Conservation (phyloP, 2,888 invertebrate species). For the Stomorhina lunata region DNA sequence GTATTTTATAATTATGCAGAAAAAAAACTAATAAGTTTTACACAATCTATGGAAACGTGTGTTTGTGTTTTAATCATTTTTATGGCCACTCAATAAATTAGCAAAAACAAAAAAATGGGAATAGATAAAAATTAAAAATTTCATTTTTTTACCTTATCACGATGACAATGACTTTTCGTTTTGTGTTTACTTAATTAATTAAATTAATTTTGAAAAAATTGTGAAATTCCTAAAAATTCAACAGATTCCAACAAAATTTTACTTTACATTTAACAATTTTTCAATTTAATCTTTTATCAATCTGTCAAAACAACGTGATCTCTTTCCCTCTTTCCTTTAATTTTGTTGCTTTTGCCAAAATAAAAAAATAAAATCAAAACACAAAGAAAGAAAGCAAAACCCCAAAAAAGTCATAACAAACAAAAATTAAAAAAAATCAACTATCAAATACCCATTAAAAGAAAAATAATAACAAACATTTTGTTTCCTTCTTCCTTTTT, state of each 20-base stretch:
- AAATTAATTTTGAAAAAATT: background rate
- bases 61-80: background rate
- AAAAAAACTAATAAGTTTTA: background rate
- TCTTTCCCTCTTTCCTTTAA: background rate
- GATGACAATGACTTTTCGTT: constrained; percentile 12
- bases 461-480: background rate
- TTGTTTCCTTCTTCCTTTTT: constrained; percentile 2
- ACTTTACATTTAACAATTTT: too few species aligned
- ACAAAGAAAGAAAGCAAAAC: too few species aligned
- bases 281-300: background rate
- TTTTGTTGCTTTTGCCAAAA: background rate
- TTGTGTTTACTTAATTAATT: background rate
- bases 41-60: too few species aligned
- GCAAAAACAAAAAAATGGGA: background rate
- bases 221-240: constrained; percentile 18
- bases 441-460: too few species aligned
- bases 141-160: background rate
- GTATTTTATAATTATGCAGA: background rate
- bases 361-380: too few species aligned
- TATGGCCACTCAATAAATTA: background rate
- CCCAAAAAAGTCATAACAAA: constrained; percentile 27
- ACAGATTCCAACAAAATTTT: background rate
- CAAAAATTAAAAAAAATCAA: background rate
- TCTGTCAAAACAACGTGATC: background rate
- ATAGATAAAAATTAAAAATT: background rate